Evolutionary conservation across 2,888 invertebrate species (phyloP).

Genomic region (Neuroscelio doddi): DNA sequence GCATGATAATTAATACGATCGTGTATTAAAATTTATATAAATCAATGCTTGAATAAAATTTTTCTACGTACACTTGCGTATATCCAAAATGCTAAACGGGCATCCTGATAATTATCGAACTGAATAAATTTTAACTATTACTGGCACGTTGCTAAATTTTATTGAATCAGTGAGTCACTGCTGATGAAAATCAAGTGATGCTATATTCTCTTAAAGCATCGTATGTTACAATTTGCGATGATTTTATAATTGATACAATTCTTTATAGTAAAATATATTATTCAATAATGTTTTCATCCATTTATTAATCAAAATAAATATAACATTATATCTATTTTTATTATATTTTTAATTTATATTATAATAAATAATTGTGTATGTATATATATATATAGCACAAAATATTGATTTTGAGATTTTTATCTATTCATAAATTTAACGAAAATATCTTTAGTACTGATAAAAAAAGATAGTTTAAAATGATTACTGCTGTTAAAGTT

Average conservation of each 20-base stretch:
- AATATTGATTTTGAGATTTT: too few relatives aligned
- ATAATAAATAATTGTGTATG: too few relatives aligned
- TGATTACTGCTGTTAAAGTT: too few relatives aligned
- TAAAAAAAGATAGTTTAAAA: too few relatives aligned
- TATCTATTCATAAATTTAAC: too few relatives aligned
- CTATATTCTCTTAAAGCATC: not conserved
- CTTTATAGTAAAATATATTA: not conserved
- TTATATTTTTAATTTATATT: too few relatives aligned
- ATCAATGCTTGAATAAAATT: constrained; percentile 10
- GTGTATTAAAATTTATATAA: constrained; percentile 4
- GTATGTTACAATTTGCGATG: not conserved
- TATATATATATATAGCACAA: too few relatives aligned
- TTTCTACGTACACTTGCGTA: constrained; percentile 9
- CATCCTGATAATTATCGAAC: constrained; percentile 15
- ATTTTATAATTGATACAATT: not conserved
- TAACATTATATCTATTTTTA: too few relatives aligned
- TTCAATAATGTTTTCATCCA: too few relatives aligned
- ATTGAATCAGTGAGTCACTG: not conserved
- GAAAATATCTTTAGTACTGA: too few relatives aligned
- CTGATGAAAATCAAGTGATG: constrained; percentile 13
- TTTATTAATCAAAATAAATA: too few relatives aligned
- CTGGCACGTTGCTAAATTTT: constrained; percentile 21
- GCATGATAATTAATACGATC: constrained; percentile 9
- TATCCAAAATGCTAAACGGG: constrained; percentile 9
- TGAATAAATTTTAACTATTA: constrained; percentile 23